These are phyloP conservation scores for Ardeotis arabs DNA, from an alignment of 2,113 vertebrate species.

Conservation along the genomic window DNA sequence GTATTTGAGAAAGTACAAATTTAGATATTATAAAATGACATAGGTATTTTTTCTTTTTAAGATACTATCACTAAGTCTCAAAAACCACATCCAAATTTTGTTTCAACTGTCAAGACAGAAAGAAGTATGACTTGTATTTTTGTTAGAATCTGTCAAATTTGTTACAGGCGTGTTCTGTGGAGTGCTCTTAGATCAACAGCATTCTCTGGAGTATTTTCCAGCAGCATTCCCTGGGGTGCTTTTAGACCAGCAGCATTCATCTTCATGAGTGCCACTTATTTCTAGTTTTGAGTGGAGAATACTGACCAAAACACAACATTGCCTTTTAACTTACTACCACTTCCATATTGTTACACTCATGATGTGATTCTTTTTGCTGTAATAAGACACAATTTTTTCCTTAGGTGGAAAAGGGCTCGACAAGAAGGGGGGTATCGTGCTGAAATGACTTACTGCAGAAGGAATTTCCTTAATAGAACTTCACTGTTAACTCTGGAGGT, in stretches of 20 bases:
- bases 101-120: not conserved
- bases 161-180: not conserved
- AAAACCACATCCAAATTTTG: not conserved
- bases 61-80: not conserved
- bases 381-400: not conserved
- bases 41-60: not conserved
- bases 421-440: constrained; percentile 83
- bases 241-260: not conserved
- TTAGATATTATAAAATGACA: not conserved
- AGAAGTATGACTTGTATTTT: not conserved
- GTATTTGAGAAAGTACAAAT: not conserved
- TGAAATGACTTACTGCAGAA: constrained; percentile 88
- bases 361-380: not conserved
- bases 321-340: not conserved
- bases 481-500: constrained; percentile 94
- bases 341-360: not conserved
- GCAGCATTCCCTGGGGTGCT: no score
- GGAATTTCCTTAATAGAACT: constrained; percentile 90
- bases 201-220: not conserved
- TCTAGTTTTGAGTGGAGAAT: not conserved
- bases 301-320: not conserved
- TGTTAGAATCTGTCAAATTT: not conserved
- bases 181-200: not conserved
- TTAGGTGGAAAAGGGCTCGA: constrained; percentile 87
- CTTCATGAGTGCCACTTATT: not conserved